A percentile compares a stretch with the other conserved stretches of the same genome.
Conservation (phyloP, 2,113 vertebrate genomes). For the Emydocephalus ijimae region DNA sequence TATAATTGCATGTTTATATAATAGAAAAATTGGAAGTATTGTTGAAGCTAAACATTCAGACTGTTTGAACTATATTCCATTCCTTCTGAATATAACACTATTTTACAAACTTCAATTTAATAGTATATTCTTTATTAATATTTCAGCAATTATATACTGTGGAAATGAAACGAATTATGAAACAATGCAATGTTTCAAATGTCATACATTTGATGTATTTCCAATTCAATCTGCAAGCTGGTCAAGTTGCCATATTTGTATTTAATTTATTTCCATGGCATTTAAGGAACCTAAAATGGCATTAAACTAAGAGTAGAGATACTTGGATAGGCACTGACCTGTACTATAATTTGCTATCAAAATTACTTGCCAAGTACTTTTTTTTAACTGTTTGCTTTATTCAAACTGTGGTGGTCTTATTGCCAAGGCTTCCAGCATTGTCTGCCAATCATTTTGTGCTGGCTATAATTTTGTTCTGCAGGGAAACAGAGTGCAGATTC, state of each 20-base stretch:
- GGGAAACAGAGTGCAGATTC: neutral
- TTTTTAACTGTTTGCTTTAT: neutral
- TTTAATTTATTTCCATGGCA: neutral
- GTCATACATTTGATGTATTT: neutral
- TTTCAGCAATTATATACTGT: neutral
- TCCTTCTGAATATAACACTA: neutral
- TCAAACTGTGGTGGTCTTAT: neutral
- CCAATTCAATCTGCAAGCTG: neutral
- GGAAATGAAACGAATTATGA: neutral
- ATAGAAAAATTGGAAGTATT: neutral
- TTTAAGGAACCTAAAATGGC: neutral
- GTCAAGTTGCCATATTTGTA: neutral
- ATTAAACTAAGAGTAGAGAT: neutral
- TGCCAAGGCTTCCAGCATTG: neutral
- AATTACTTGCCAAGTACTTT: neutral
- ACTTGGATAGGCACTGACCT: neutral
- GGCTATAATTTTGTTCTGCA: neutral
- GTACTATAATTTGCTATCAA: neutral
- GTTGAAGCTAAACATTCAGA: neutral
- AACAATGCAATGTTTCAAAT: neutral
- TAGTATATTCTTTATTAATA: neutral
- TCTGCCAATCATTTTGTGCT: constrained; percentile 2
- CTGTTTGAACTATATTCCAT: neutral
- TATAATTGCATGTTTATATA: neutral
- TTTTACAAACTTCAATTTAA: neutral